A percentile compares a stretch with the other conserved stretches of the same genome.
Evolutionary conservation across 2,888 invertebrate genomes (phyloP).

Genomic region (Nudaria mundana): DNA sequence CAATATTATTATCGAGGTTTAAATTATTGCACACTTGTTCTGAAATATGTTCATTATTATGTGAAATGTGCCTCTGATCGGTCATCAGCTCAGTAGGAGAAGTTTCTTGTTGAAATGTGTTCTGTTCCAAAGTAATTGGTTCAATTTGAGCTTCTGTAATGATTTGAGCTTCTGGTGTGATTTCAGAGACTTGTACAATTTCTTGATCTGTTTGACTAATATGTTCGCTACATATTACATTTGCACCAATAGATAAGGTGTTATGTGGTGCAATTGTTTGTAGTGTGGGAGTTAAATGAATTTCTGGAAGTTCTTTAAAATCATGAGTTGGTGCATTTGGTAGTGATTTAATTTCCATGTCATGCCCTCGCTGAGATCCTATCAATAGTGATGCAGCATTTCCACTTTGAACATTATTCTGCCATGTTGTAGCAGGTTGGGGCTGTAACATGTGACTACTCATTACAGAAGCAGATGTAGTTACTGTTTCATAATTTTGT

Average conservation of each 20-base stretch:
- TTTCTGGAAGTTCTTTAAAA: constrained; percentile 43
- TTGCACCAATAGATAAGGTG: constrained; percentile 14
- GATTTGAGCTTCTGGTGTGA: background rate
- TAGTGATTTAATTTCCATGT: constrained; percentile 24
- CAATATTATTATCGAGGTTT: constrained; percentile 1
- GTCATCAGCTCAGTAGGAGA: constrained; percentile 5
- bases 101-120: constrained; percentile 10
- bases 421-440: constrained; percentile 57
- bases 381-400: constrained; percentile 19
- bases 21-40: constrained; percentile 5
- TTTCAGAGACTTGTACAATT: constrained; percentile 3
- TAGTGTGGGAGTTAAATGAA: constrained; percentile 31
- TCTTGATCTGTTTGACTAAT: constrained; percentile 12
- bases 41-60: constrained; percentile 13
- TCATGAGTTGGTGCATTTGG: constrained; percentile 26
- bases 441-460: constrained; percentile 60
- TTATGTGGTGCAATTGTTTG: constrained; percentile 24
- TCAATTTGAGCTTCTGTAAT: constrained; percentile 4
- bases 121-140: background rate
- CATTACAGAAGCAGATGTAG: constrained; percentile 70
- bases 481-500: constrained; percentile 67
- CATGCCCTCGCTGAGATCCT: constrained; percentile 22
- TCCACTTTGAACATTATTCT: constrained; percentile 42
- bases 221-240: constrained; percentile 14
- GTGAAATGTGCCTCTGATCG: constrained; percentile 2